These are phyloP conservation scores for Chondrosia reniformis DNA, from an alignment of 37 sponge, comb jelly and placozoan genomes.

Conservation along the genomic window DNA sequence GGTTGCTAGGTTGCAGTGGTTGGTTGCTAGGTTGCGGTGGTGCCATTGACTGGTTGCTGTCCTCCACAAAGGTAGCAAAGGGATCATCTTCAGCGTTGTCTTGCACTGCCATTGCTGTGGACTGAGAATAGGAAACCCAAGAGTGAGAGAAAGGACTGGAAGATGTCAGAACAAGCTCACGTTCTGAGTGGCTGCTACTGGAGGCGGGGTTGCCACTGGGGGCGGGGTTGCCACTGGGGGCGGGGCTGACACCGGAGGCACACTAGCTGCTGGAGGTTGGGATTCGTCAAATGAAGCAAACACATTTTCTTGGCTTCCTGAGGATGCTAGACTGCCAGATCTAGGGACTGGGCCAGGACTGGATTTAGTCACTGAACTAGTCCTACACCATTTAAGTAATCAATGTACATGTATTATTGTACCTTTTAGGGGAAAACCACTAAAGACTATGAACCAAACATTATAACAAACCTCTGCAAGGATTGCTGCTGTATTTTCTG, in stretches of 20 bases:
- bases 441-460: no score
- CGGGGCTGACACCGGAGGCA: background rate
- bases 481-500: background rate
- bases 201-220: background rate
- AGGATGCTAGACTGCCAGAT: background rate
- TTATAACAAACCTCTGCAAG: no score
- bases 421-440: no score
- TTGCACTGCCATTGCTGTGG: no score
- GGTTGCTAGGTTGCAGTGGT: no score
- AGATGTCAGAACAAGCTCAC: no score
- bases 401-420: no score
- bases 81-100: slow-evolving; percentile 15
- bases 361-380: background rate
- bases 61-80: slow-evolving; percentile 24
- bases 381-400: background rate
- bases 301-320: slow-evolving; percentile 24
- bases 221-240: background rate
- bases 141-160: no score
- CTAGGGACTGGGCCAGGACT: background rate
- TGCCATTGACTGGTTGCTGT: background rate
- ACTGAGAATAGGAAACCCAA: no score
- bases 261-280: background rate
- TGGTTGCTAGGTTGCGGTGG: no score
- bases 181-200: background rate
- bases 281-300: slow-evolving; percentile 56